Evolutionary conservation across 2,113 vertebrate genomes (phyloP).

Genomic region (Circaetus gallicus): DNA sequence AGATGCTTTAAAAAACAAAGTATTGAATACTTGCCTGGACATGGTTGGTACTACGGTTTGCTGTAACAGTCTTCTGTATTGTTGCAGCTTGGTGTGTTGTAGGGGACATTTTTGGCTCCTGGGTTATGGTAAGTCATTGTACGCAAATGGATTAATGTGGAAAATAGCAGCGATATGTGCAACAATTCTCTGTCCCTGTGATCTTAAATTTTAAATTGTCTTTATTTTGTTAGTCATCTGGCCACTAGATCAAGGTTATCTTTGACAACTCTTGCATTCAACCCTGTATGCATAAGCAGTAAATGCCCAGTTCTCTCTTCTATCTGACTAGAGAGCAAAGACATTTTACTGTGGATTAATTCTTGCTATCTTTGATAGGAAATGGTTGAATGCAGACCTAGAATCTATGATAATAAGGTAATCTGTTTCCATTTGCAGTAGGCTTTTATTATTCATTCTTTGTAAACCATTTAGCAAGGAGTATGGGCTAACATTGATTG

Average conservation of each 20-base stretch:
- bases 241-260: not conserved
- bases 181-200: not conserved
- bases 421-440: conserved; percentile 36
- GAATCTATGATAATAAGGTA: not conserved
- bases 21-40: not conserved
- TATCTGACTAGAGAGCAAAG: not conserved
- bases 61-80: not conserved
- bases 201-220: not conserved
- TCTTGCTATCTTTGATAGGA: not conserved
- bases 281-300: not conserved
- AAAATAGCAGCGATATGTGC: not conserved
- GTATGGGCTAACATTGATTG: conserved; percentile 34
- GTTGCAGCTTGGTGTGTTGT: not conserved
- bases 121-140: not conserved
- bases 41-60: not conserved
- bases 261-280: not conserved
- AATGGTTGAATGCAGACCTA: not conserved
- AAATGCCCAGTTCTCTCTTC: not conserved
- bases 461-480: conserved; percentile 4
- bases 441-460: conserved; percentile 18
- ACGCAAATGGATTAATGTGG: not conserved
- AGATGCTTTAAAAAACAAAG: not conserved
- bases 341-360: not conserved
- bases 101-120: not conserved
- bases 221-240: not conserved